Evolutionary conservation across 2,888 invertebrate species (phyloP), one percentile per base, ranked within the genome.

Genomic region (Diarsia rubi): DNA sequence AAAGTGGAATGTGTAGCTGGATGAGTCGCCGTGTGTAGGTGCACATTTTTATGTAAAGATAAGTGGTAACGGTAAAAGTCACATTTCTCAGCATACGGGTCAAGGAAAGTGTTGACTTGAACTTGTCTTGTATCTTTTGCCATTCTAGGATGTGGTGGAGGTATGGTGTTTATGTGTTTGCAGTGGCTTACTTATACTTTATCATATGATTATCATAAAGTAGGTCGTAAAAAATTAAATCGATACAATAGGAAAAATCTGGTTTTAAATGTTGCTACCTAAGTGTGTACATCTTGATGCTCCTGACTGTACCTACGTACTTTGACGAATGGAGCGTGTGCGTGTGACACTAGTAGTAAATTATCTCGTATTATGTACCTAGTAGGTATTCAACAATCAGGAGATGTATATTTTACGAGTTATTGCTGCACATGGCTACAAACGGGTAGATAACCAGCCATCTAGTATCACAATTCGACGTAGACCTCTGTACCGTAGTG

Each of bases 351-450:
- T 57, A 62, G 59, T 77, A 78, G 72, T 72, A 83, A 80, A 60
- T 68, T 72, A 80, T 79, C 65, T 31, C 68, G 19, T 63, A 79
- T 21, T 62, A 63, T 19, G 24, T 45, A 70, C 54, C 24, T 67
- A 70, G 45, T 78, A 71, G 31, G 44, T 57, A 65, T 44, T 64
- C n/a, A 63, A 54, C 62, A 75, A 78, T 80, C 62, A 69, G 37
- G 5, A 67, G 78, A 82, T 68, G 67, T 63, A 24, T 63, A 44
- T 83, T 80, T 79, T 70, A 80, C 75, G 69, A 81, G 80, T 74
- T 83, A 69, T 62, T 83, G 52, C 52, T 83, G 73, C 80, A 74
- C 74, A 68, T 74, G 62, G 64, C 52, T 78, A 73, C 77, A 75
- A 81, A 78, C 72, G 59, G 27, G 66, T 57, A 60, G 75, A 84